Conservation (phyloP, 2,113 vertebrate species). For the Melanerpes formicivorus region DNA sequence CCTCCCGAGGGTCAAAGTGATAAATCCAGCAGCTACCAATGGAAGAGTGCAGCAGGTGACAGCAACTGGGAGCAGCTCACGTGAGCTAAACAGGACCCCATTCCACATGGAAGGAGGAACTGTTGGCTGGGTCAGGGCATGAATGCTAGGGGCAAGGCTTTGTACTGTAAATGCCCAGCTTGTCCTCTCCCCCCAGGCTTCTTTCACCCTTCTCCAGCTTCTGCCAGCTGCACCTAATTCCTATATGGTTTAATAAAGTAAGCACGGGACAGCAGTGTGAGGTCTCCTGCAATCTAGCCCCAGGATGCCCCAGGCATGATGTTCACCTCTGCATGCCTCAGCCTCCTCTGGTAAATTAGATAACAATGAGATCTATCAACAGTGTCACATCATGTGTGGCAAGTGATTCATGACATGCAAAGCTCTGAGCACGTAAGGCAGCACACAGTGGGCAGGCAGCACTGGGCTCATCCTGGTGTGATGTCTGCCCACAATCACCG, state of each 20-base stretch:
- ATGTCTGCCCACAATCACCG: rapidly evolving
- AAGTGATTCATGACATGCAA: background rate
- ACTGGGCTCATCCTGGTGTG: rapidly evolving
- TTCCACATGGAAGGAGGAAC: background rate
- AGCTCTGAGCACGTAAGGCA: background rate
- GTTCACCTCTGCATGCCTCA: background rate
- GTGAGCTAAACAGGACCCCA: background rate
- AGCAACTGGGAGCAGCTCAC: background rate
- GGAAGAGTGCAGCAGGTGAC: rapidly evolving
- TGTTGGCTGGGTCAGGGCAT: background rate
- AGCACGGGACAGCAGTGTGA: background rate
- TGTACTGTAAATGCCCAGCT: background rate
- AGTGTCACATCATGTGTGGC: background rate
- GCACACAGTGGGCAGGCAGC: background rate
- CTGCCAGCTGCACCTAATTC: background rate
- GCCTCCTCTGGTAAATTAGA: constrained; percentile 6
- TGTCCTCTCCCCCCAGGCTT: background rate
- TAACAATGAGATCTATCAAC: constrained; percentile 20
- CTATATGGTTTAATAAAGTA: background rate
- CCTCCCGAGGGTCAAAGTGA: background rate
- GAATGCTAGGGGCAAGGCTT: background rate
- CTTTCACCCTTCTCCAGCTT: background rate
- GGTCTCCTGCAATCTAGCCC: background rate
- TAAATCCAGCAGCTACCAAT: background rate
- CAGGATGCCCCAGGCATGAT: background rate